A percentile compares a stretch with the other conserved stretches of the same genome.
Evolutionary conservation across 2,797 vertebrate genomes (phyloP).

Genomic region (Crenuchus spilurus): DNA sequence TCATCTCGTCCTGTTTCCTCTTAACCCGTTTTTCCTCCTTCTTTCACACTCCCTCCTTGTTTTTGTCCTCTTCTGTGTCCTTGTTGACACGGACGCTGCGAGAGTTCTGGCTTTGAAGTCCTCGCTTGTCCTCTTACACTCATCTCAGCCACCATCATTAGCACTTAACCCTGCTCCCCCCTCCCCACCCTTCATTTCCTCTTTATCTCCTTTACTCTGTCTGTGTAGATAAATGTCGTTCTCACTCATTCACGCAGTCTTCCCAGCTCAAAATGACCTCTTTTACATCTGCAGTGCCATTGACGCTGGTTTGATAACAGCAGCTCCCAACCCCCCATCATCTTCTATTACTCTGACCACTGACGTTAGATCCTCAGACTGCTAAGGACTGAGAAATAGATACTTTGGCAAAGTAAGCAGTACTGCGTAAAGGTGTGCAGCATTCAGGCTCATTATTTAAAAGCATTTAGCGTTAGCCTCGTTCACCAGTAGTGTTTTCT

Average conservation of each 20-base stretch:
- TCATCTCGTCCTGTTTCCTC: constrained; percentile 71
- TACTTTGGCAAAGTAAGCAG: no score
- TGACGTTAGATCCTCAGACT: no score
- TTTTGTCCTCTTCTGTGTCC: constrained; percentile 58
- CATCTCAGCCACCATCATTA: constrained; percentile 72
- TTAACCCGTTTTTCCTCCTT: constrained; percentile 26
- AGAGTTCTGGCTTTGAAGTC: constrained; percentile 43
- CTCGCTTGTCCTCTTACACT: constrained; percentile 20
- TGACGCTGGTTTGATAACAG: neutral
- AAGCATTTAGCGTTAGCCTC: no score
- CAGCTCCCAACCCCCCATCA: neutral
- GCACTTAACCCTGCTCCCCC: constrained; percentile 72
- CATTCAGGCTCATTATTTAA: no score
- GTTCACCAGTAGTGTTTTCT: no score
- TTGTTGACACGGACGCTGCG: neutral
- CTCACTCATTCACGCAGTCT: constrained; percentile 33
- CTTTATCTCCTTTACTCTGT: constrained; percentile 65
- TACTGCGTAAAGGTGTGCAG: no score
- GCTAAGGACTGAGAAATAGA: no score
- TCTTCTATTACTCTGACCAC: neutral
- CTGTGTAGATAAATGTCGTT: constrained; percentile 35
- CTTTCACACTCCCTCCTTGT: constrained; percentile 18
- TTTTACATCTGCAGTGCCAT: constrained; percentile 2
- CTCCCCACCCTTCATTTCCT: constrained; percentile 65
- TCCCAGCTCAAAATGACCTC: constrained; percentile 18